phyloP scores from a whole-genome alignment of 2,797 vertebrate species.

The Rhincodon typus region DNA sequence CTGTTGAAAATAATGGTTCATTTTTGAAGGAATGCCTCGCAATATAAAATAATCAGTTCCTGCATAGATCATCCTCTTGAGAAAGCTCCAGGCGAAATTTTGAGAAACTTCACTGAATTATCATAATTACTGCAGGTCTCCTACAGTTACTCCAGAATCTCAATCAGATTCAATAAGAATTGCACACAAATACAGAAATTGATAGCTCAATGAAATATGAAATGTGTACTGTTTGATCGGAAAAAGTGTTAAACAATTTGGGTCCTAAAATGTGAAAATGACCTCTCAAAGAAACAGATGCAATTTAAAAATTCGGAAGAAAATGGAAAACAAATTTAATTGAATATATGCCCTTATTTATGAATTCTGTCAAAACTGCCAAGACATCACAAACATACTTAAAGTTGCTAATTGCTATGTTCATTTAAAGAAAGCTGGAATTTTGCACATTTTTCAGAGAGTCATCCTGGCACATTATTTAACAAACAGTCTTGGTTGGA shows the following conservation, averaged over 20 bases:
- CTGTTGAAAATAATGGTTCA: slow-evolving; percentile 51
- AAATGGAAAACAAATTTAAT: slow-evolving; percentile 49
- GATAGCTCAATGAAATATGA: slow-evolving; percentile 45
- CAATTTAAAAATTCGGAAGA: slow-evolving; percentile 44
- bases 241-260: slow-evolving; percentile 47
- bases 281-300: slow-evolving; percentile 38
- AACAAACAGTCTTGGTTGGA: not conserved
- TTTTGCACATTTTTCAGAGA: not conserved
- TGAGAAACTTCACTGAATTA: slow-evolving; percentile 48
- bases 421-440: slow-evolving; percentile 37
- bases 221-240: slow-evolving; percentile 46
- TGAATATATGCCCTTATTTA: slow-evolving; percentile 48
- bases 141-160: slow-evolving; percentile 48
- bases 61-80: slow-evolving; percentile 50
- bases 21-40: slow-evolving; percentile 48
- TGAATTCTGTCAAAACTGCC: slow-evolving; percentile 45
- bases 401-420: slow-evolving; percentile 57
- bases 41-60: slow-evolving; percentile 52
- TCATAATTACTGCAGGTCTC: slow-evolving; percentile 49
- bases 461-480: not conserved
- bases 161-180: slow-evolving; percentile 50
- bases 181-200: slow-evolving; percentile 49
- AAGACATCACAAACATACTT: slow-evolving; percentile 44
- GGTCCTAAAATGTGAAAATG: slow-evolving; percentile 45
- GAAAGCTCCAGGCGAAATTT: slow-evolving; percentile 46